Evolutionary conservation across 2,797 vertebrate genomes (phyloP).

Genomic region (Chloroceryle inda): DNA sequence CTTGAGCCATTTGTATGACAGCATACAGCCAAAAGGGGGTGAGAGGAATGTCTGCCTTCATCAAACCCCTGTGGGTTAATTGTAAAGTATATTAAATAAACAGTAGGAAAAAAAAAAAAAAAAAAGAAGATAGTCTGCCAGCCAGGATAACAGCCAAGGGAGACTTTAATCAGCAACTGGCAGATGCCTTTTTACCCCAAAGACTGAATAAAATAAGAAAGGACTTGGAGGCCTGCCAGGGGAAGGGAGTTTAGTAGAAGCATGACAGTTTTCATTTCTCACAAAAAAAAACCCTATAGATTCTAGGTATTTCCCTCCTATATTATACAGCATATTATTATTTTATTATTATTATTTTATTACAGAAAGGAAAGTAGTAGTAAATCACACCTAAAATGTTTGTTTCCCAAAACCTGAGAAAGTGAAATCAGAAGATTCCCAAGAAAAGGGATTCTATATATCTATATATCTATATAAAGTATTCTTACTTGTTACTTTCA

Average conservation of each 20-base stretch:
- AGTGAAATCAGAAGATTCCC: not conserved
- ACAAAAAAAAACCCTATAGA: accelerated
- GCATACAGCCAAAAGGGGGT: not conserved
- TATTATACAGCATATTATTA: not conserved
- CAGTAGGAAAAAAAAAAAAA: not conserved
- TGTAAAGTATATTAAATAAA: constrained; percentile 52
- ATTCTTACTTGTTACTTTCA: not conserved
- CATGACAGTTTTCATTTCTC: not conserved
- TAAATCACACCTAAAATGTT: not conserved
- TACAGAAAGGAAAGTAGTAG: not conserved
- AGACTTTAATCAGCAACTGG: constrained; percentile 27
- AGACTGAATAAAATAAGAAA: constrained; percentile 40
- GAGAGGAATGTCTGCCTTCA: not conserved
- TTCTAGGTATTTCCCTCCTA: not conserved
- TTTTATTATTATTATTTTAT: not conserved
- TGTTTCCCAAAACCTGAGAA: not conserved
- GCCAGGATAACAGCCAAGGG: constrained; percentile 48
- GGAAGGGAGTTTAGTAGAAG: not conserved
- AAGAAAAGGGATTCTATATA: not conserved
- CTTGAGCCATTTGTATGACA: not conserved
- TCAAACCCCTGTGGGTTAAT: not conserved
- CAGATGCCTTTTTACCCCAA: constrained; percentile 15
- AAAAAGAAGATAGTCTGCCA: not conserved
- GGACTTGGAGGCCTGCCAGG: constrained; percentile 38
- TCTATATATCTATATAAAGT: not conserved